A percentile compares a stretch with the other conserved stretches of the same genome.
Evolutionary conservation across 2,113 vertebrate species (phyloP).

Genomic region (Myotis lucifugus): DNA sequence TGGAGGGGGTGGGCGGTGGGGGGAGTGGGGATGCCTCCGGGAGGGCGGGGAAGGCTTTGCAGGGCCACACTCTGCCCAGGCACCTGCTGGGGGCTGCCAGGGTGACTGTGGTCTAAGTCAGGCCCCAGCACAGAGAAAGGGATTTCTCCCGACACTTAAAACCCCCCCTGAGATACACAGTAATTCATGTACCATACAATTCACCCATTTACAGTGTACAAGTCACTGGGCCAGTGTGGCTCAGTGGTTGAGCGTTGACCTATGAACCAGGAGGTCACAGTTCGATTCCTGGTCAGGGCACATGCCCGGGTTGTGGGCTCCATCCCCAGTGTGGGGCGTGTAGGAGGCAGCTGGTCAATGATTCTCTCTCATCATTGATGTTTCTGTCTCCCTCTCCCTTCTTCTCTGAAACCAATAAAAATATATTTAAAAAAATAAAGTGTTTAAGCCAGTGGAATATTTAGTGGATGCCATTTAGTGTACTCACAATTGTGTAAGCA

Average conservation of each 20-base stretch:
- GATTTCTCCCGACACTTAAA: background rate
- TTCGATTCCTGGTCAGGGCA: too few relatives aligned
- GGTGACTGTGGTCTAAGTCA: background rate
- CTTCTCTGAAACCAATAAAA: too few relatives aligned
- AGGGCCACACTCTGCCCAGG: accelerated
- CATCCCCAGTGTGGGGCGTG: too few relatives aligned
- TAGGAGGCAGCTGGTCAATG: too few relatives aligned
- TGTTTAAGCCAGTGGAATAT: background rate
- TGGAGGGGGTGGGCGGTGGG: background rate
- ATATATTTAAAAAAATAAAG: background rate
- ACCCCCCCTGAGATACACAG: background rate
- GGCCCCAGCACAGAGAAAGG: background rate
- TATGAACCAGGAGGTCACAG: too few relatives aligned
- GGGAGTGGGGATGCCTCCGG: background rate
- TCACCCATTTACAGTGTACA: background rate
- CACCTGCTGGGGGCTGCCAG: background rate
- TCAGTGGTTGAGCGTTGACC: too few relatives aligned
- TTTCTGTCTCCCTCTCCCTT: too few relatives aligned
- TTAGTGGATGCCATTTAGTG: background rate
- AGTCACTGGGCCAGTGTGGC: too few relatives aligned
- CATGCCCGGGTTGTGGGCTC: too few relatives aligned
- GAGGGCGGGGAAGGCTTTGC: background rate
- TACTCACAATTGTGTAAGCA: background rate
- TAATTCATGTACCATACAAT: background rate
- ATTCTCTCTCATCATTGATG: too few relatives aligned